Base-by-base conservation (phyloP, 2,888 invertebrate genomes). In the Caenorhabditis sp. region DNA sequence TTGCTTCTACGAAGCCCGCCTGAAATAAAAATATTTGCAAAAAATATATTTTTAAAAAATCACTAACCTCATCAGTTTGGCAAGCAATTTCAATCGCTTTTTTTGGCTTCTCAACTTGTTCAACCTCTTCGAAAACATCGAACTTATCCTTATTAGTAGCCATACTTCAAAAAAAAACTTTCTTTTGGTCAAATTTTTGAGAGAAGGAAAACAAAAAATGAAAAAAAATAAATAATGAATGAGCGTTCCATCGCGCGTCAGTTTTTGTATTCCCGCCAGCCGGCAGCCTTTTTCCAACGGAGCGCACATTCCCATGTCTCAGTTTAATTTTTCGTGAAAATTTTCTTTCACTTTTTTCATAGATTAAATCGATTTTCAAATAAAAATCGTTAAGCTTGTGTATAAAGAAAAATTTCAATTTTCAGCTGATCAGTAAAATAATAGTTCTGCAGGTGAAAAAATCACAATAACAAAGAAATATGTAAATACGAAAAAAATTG, bases 31-130 rank as follows among this genome's bases (percentile, higher is more conserved):
- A 37, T 53, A 31, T 31, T 31, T 27, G 27, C 5, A n/a, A 58
- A 36, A 36, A 37, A 49, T 21, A 49, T 21, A 49, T 49, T 17
- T 17, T 5, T 1, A 4, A n/a, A 21, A 27, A 23, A 65, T 21
- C 17, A 17, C 10, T n/a, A 1, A 64, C 63, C 23, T 70, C 70
- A n/a, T 71, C 70, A 12, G 70, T 71, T 50, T 71, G 70, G 24
- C 70, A 71, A n/a, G 50, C 62, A 31, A 66, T 55, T 12, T 66
- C 66, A 0, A 59, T 27, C 10, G 21, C 12, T 37, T 49, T 51
- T 31, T 50, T 17, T 17, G 37, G 36, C 24, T 5, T 17, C 24
- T 37, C 54, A 21, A 55, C 27, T 26, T 55, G 24, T n/a, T 55
- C 55, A 23, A 21, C 31, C 21, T 71, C 71, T 24, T 67, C 71